These are phyloP conservation scores for Pangasius mekongensis DNA, from an alignment of 2,797 vertebrate genomes.

Conservation along the genomic window DNA sequence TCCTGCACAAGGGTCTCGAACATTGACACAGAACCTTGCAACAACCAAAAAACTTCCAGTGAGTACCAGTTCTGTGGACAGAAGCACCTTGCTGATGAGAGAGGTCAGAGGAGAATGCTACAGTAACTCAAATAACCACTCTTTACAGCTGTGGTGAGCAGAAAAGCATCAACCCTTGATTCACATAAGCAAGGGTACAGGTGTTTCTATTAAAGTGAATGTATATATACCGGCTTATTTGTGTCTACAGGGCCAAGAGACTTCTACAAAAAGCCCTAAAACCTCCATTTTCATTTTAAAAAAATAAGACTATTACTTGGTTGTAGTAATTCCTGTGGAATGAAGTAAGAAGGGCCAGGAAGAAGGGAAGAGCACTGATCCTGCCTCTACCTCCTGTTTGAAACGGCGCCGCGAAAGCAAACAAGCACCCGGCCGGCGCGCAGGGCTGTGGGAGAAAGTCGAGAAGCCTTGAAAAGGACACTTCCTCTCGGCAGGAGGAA, in stretches of 20 bases:
- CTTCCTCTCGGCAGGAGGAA: conserved; percentile 85
- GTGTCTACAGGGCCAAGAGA: no score
- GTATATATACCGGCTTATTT: neutral
- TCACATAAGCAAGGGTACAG: neutral
- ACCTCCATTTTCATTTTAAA: neutral
- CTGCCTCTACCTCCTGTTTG: conserved; percentile 80
- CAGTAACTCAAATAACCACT: no score
- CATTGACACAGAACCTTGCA: neutral
- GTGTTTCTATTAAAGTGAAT: neutral
- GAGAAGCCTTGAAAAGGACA: conserved; percentile 81
- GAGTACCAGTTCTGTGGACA: neutral
- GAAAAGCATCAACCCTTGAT: neutral
- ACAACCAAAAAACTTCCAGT: neutral
- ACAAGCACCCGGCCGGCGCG: conserved; percentile 73
- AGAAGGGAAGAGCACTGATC: conserved; percentile 70
- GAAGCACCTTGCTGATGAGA: neutral
- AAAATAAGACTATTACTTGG: neutral
- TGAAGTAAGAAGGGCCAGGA: conserved; percentile 60
- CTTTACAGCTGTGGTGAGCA: neutral
- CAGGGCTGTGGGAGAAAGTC: conserved; percentile 72
- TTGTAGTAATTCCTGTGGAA: neutral
- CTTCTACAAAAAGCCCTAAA: no score
- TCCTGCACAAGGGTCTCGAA: neutral
- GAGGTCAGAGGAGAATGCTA: neutral
- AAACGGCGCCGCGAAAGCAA: conserved; percentile 81